These are phyloP conservation scores for Nephrotoma guestfalica DNA, from an alignment of 2,888 invertebrate species.

Conservation along the genomic window DNA sequence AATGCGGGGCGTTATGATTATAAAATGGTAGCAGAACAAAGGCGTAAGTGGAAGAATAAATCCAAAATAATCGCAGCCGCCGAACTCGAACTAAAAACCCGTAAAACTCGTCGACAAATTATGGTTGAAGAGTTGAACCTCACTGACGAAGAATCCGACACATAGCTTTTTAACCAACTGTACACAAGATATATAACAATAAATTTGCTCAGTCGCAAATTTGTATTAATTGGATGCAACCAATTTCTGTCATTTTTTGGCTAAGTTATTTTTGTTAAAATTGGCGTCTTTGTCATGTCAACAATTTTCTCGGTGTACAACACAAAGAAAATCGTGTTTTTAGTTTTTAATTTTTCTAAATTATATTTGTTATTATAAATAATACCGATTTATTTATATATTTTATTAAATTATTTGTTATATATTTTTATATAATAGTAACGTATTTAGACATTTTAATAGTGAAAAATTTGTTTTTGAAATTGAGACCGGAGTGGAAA, in stretches of 20 bases:
- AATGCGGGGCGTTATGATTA: background rate
- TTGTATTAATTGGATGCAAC: background rate
- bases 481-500: background rate
- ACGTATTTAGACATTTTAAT: background rate
- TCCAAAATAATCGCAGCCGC: background rate
- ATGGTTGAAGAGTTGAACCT: background rate
- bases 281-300: conserved; percentile 4
- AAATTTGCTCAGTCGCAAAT: background rate
- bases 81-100: background rate
- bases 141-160: background rate
- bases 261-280: background rate
- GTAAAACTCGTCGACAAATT: background rate
- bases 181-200: background rate
- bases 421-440: background rate
- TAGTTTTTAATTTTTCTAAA: background rate
- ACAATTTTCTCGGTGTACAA: background rate
- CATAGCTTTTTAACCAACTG: background rate
- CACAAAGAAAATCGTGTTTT: conserved; percentile 2
- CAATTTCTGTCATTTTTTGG: background rate
- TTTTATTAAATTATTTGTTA: background rate
- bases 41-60: background rate
- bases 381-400: background rate
- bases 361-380: conserved; percentile 1
- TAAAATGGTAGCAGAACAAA: background rate
- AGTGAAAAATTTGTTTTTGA: background rate